Conservation (phyloP, 2,888 invertebrate genomes). For the Tricholauxania praeusta region DNA sequence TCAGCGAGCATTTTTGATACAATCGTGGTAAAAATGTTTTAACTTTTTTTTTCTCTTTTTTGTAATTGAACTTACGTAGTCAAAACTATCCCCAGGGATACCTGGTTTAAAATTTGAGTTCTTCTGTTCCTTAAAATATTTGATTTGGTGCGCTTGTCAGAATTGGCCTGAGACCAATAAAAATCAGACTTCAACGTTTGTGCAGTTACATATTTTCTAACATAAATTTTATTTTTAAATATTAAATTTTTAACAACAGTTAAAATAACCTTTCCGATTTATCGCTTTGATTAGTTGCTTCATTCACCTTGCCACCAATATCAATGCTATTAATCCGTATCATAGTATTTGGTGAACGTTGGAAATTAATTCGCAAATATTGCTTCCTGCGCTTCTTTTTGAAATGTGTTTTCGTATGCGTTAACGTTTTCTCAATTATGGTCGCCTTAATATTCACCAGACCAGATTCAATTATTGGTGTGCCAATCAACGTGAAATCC, state of each 20-base stretch:
- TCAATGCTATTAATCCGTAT: constrained; percentile 82
- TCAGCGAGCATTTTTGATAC: too few species aligned
- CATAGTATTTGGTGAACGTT: constrained; percentile 78
- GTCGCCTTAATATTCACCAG: constrained; percentile 83
- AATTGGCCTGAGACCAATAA: too few species aligned
- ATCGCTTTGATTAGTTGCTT: not conserved
- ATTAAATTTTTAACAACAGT: not conserved
- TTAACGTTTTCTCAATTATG: constrained; percentile 84
- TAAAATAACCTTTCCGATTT: constrained; percentile 45
- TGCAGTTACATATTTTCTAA: too few species aligned
- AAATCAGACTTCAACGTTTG: too few species aligned
- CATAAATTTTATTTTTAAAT: too few species aligned
- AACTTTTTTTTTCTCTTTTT: too few species aligned
- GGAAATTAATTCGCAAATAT: constrained; percentile 79
- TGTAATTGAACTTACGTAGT: too few species aligned
- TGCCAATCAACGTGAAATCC: constrained; percentile 85
- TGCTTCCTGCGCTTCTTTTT: constrained; percentile 83
- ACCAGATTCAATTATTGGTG: constrained; percentile 81
- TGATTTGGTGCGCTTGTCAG: too few species aligned
- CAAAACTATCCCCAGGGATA: too few species aligned
- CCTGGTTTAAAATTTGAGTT: too few species aligned
- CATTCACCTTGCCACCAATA: constrained; percentile 69
- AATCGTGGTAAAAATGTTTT: too few species aligned
- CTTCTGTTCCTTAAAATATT: too few species aligned
- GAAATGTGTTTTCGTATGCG: constrained; percentile 83